phyloP scores from a whole-genome alignment of 2,888 invertebrate genomes.

The Ennomos quercinarius region DNA sequence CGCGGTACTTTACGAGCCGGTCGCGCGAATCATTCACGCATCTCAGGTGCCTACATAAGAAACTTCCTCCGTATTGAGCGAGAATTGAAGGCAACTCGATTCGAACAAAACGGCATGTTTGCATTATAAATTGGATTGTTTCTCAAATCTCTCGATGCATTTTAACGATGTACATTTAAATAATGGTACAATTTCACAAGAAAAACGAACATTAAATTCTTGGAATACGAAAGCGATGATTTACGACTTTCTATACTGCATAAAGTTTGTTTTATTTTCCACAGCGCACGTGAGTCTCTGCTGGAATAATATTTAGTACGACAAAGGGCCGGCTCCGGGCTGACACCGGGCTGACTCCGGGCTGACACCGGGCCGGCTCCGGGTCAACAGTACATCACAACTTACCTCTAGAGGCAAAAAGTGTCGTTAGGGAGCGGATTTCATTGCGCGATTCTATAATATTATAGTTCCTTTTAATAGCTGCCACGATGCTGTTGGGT shows the following conservation, averaged over 20 bases:
- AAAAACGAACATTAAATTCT: conserved; percentile 5
- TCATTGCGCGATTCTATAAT: no score
- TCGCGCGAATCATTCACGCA: conserved; percentile 1
- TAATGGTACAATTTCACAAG: conserved; percentile 9
- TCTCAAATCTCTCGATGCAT: conserved; percentile 4
- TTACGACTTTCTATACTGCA: conserved; percentile 7
- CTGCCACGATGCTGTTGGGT: no score
- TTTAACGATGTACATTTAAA: conserved; percentile 6
- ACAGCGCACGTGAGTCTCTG: conserved; percentile 1
- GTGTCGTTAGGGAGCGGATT: no score
- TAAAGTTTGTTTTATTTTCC: conserved; percentile 4
- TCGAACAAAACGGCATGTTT: background rate
- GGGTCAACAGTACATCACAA: background rate
- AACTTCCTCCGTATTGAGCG: background rate
- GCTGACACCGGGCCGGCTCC: no score
- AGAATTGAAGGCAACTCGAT: background rate
- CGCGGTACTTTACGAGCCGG: background rate
- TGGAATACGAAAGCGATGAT: conserved; percentile 10
- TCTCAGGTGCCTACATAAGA: background rate
- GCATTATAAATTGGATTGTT: conserved; percentile 3
- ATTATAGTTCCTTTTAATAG: no score
- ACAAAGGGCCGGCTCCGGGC: background rate
- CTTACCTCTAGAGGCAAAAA: no score
- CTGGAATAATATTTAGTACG: conserved; percentile 4
- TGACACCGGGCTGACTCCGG: background rate